Percentiles rank a stretch among this genome's conserved stretches.
Conservation (phyloP, 2,113 vertebrate species). For the Oostethus manadensis region DNA sequence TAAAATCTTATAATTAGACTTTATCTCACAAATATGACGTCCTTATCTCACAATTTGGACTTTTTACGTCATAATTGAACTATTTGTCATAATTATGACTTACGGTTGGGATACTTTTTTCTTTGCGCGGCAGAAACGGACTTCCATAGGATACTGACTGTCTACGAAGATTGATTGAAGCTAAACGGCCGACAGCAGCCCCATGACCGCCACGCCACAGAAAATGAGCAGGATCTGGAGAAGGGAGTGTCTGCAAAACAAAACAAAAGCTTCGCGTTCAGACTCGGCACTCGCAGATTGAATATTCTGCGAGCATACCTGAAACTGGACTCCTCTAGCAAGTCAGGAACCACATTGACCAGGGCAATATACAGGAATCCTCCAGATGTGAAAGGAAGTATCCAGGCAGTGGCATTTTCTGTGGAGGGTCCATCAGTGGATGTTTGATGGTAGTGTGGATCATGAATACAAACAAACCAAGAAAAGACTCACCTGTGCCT, state of each 20-base stretch:
- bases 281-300: background rate
- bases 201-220: slow-evolving; percentile 85
- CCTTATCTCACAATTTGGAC: too few species aligned
- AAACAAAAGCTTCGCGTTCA: background rate
- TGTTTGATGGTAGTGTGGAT: background rate
- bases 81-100: background rate
- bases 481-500: slow-evolving; percentile 77
- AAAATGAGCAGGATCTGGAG: slow-evolving; percentile 86
- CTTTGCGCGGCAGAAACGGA: too few species aligned
- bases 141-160: background rate
- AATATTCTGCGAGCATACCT: slow-evolving; percentile 65
- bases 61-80: background rate
- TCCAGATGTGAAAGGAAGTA: slow-evolving; percentile 92
- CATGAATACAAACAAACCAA: background rate
- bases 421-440: slow-evolving; percentile 10
- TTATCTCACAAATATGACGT: too few species aligned
- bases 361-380: slow-evolving; percentile 96
- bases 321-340: slow-evolving; percentile 85
- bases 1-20: too few species aligned
- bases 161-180: background rate
- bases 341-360: slow-evolving; percentile 93
- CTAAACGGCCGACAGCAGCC: slow-evolving; percentile 80
- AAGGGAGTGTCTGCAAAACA: slow-evolving; percentile 78
- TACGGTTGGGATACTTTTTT: background rate
- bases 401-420: slow-evolving; percentile 87